These are phyloP conservation scores for Furcifer pardalis DNA, from an alignment of 2,797 vertebrate genomes.

Conservation along the genomic window DNA sequence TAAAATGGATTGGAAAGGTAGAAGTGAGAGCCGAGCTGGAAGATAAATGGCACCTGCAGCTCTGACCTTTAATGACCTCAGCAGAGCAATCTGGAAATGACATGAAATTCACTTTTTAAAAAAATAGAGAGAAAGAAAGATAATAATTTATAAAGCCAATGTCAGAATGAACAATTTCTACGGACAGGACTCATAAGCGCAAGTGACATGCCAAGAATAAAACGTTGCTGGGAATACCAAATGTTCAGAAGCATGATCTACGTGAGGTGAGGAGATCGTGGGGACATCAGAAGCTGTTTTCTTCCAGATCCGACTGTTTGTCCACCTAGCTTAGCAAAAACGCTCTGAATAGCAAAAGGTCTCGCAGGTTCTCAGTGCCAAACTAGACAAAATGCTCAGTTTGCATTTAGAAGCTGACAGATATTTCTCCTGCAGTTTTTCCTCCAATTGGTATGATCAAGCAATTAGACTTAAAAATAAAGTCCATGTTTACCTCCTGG, in stretches of 20 bases:
- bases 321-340: neutral
- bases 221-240: slow-evolving; percentile 48
- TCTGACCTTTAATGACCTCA: slow-evolving; percentile 61
- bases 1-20: slow-evolving; percentile 35
- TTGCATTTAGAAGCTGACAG: too few relatives aligned
- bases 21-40: slow-evolving; percentile 44
- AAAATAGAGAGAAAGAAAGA: neutral
- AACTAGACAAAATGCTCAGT: too few relatives aligned
- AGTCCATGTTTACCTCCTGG: too few relatives aligned
- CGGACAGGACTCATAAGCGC: slow-evolving; percentile 40
- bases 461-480: too few relatives aligned
- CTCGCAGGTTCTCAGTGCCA: too few relatives aligned
- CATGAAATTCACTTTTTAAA: slow-evolving; percentile 45
- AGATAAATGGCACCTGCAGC: slow-evolving; percentile 62
- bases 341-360: too few relatives aligned
- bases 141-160: slow-evolving; percentile 57
- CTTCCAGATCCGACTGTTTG: neutral
- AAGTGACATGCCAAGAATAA: slow-evolving; percentile 55
- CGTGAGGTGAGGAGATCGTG: slow-evolving; percentile 14
- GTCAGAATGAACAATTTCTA: slow-evolving; percentile 43
- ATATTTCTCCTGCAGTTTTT: too few relatives aligned
- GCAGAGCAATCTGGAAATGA: slow-evolving; percentile 46
- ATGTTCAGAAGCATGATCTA: slow-evolving; percentile 46
- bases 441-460: too few relatives aligned
- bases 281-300: neutral